Evolutionary conservation across 2,888 invertebrate genomes (phyloP).

Genomic region (Tipula lateralis): DNA sequence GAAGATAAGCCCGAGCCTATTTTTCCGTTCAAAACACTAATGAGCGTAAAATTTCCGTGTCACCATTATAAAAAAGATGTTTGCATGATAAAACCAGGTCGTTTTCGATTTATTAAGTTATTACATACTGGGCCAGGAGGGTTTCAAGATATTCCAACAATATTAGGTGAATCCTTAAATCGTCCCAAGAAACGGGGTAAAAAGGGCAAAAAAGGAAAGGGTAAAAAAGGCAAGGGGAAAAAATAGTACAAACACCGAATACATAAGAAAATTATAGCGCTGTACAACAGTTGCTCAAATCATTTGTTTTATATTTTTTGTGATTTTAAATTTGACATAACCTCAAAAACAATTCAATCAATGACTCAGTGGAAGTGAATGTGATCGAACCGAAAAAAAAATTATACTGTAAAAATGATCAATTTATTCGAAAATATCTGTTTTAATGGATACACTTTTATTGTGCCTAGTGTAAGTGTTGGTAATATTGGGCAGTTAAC

Average conservation of each 20-base stretch:
- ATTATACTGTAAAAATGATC: neutral
- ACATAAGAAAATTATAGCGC: neutral
- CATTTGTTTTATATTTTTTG: neutral
- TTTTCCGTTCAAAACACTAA: neutral
- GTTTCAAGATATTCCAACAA: neutral
- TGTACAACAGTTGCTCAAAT: neutral
- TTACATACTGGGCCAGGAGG: neutral
- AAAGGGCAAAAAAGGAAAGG: neutral
- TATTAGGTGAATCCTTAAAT: neutral
- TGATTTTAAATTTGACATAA: neutral
- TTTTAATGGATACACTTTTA: conserved; percentile 57
- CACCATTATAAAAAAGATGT: neutral
- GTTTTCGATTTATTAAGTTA: neutral
- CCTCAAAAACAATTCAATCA: neutral
- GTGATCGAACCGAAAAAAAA: neutral
- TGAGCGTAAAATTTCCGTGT: neutral
- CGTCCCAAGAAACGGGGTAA: neutral
- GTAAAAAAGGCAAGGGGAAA: neutral
- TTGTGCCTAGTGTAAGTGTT: conserved; percentile 79
- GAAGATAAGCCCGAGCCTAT: neutral
- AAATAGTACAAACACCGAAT: neutral
- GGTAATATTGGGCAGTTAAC: conserved; percentile 88
- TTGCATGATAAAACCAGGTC: neutral
- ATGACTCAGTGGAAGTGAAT: conserved; percentile 26
- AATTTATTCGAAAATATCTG: conserved; percentile 46